A percentile compares a stretch with the other conserved stretches of the same genome.
Evolutionary conservation across 1,140 invertebrate species (phyloP).

Genomic region (Sarcophaga bullata): DNA sequence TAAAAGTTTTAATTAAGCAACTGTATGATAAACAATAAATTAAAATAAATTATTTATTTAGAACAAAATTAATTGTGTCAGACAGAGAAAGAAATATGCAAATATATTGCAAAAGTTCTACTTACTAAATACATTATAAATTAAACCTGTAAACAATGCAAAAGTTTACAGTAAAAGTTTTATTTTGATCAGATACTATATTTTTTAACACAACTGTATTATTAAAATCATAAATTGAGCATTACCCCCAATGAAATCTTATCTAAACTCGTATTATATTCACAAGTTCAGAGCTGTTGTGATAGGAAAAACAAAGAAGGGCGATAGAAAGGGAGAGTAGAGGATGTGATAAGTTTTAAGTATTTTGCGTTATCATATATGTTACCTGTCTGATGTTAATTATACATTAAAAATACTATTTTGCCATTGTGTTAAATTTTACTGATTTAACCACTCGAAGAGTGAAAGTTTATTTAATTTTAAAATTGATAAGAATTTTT

Average conservation of each 20-base stretch:
- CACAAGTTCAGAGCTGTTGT: background rate
- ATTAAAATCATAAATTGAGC: background rate
- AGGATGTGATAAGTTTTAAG: background rate
- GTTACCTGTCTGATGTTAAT: background rate
- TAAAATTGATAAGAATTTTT: background rate
- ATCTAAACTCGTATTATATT: background rate
- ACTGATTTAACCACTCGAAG: background rate
- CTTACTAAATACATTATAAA: too few species aligned
- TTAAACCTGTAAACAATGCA: too few species aligned
- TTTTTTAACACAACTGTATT: background rate
- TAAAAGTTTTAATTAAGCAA: too few species aligned
- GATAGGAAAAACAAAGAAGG: background rate
- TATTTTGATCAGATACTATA: background rate
- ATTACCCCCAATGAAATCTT: background rate
- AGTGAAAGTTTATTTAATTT: constrained; percentile 6
- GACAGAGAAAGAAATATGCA: too few species aligned
- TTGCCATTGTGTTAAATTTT: background rate
- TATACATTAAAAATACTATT: background rate
- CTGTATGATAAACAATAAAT: too few species aligned
- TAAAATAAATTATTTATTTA: too few species aligned
- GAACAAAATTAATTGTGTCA: too few species aligned
- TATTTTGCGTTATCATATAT: background rate
- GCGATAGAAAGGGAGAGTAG: background rate
- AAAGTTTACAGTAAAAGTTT: too few species aligned
- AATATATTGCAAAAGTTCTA: too few species aligned